phyloP scores from a whole-genome alignment of 2,888 invertebrate genomes.

The Dione vanillae region DNA sequence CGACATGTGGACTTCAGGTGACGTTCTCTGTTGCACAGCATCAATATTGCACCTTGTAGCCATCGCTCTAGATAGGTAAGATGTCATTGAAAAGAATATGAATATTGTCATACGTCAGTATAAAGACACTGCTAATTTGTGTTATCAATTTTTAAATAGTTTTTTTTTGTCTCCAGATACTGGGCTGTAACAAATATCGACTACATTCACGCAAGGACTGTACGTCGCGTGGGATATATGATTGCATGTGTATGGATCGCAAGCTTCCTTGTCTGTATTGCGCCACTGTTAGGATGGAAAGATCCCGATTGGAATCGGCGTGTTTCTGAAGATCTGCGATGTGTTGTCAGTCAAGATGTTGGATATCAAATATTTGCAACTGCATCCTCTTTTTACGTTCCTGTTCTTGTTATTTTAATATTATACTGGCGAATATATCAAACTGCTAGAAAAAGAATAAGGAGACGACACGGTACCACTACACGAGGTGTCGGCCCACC shows the following conservation, averaged over 20 bases:
- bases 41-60: constrained; percentile 92
- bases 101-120: too few relatives aligned
- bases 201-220: constrained; percentile 93
- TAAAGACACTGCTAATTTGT: too few relatives aligned
- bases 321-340: constrained; percentile 86
- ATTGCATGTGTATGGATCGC: constrained; percentile 93
- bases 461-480: constrained; percentile 86
- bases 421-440: constrained; percentile 96
- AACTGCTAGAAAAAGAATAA: constrained; percentile 93
- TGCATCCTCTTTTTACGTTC: constrained; percentile 95
- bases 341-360: constrained; percentile 93
- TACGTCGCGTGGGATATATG: constrained; percentile 90
- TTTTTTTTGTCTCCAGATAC: constrained; percentile 83
- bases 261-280: constrained; percentile 93
- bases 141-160: too few relatives aligned
- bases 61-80: constrained; percentile 91
- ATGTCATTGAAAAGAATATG: too few relatives aligned
- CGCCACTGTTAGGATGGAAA: constrained; percentile 94
- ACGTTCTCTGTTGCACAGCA: constrained; percentile 95
- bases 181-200: constrained; percentile 96
- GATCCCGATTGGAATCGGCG: constrained; percentile 83
- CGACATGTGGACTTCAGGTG: constrained; percentile 97
- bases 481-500: constrained; percentile 77
- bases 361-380: constrained; percentile 95
- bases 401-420: constrained; percentile 93